Evolutionary conservation across 2,888 invertebrate species (phyloP), one percentile per base, ranked within the genome.

Genomic region (Drosophila meridiana): DNA sequence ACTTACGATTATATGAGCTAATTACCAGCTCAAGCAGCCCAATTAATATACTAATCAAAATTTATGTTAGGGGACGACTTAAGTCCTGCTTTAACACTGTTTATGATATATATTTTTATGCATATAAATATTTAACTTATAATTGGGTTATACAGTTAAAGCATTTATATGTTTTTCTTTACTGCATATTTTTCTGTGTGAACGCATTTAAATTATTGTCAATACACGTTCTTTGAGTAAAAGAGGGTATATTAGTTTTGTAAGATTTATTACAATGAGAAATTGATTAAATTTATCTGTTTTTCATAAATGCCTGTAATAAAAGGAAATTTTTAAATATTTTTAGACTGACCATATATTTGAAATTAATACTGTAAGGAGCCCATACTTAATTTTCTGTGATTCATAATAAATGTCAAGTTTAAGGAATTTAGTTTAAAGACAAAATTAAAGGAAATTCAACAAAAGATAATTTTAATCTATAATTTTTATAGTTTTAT

Each of bases 11-110:
- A 56, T 42, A 6, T 65, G 66, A 58, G 69, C 77, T 74, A 77
- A 82, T 77, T 77, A 80, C 71, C 26, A 40, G 64, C 79, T 52
- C 56, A 38, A 56, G 61, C 20, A 62, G n/a, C 8, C 50, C 60
- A 64, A 70, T 76, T 79, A 82, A 75, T 75, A 56, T 64, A 73
- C 64, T 69, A 56, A 26, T 69, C 52, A 30, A 43, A 43, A 34
- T 47, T 47, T 4, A 64, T 63, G 14, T 34, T 36, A 2, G 4
- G 1, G 13, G n/a, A 40, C 13, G 11, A 30, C 30, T 59, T 9
- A 34, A 28, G 45, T 30, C 1, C 57, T n/a, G n/a, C 28, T n/a
- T 28, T 47, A n/a, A 38, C 26, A 6, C 8, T 32, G 5, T 28
- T 60, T 40, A 38, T 32, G 30, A 42, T 56, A 26, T 36, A 36